Base-by-base conservation (phyloP, 2,888 invertebrate species). In the Machimus rusticus region DNA sequence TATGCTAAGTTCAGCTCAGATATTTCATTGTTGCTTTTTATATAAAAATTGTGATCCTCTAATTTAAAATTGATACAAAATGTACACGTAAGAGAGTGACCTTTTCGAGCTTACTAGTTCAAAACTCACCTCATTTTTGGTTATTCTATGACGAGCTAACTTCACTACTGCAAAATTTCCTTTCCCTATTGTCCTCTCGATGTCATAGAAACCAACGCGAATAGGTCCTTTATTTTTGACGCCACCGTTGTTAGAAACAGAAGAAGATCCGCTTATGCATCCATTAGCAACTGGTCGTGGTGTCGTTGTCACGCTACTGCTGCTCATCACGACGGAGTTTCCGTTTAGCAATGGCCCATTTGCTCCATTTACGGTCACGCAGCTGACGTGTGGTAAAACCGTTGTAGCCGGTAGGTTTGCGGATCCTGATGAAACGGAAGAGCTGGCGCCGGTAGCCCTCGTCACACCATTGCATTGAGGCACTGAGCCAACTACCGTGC, bases 151-250 rank as follows among this genome's bases (percentile, higher is more conserved):
- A 92, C 97, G 96, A 90, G 99, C 99, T 92, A 99, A 94, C 94
- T 99, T 99, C 91, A 99, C 99, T 90, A 99, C 98, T 90, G 99
- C 99, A 94, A 99, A 99, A 94, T 99, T 99, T 86, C 99, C 99
- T 93, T 99, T 99, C 91, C 99, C 99, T 91, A 99, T 99, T 91
- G 99, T 99, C 92, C 97, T 95, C 93, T 98, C 98, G 93, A 99
- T 98, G 93, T 99, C 98, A 93, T 99, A 99, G 94, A 98, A 98
- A 90, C 99, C 99, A 91, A 99, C 98, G 91, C 97, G 95, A 92
- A 97, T 96, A 90, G 96, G 95, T 90, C 95, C 95, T 93, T 95
- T 95, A 87, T 93, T 93, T 88, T 91, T 90, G 91, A 93, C 79
- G 9, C 82, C 82, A 55, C 86, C 14, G 46, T 14, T 57, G 8